Evolutionary conservation across 35 echinoderm and acorn worm species (phyloP).

Genomic region (Ophioderma brevispina): DNA sequence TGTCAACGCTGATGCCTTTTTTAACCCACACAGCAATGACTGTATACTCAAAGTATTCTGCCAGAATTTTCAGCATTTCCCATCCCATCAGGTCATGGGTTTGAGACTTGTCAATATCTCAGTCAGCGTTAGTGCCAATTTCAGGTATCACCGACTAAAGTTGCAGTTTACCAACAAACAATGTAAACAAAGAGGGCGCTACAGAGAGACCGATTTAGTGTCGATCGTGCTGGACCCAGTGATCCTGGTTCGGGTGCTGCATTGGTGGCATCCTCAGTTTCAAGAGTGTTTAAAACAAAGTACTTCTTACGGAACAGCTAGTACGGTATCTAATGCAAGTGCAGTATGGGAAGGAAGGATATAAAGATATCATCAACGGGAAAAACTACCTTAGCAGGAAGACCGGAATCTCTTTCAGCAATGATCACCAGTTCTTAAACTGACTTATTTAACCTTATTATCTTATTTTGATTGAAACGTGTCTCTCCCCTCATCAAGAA

Average conservation of each 20-base stretch:
- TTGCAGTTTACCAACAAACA: neutral
- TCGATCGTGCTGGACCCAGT: neutral
- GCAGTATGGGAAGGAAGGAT: neutral
- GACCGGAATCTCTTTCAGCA: too few relatives aligned
- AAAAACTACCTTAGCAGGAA: too few relatives aligned
- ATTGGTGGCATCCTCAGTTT: slow-evolving; percentile 6
- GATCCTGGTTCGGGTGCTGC: neutral
- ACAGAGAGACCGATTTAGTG: neutral
- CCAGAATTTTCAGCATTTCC: slow-evolving; percentile 1
- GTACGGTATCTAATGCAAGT: neutral
- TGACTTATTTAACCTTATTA: too few relatives aligned
- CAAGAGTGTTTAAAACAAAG: neutral
- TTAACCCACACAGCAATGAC: neutral
- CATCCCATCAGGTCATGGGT: neutral
- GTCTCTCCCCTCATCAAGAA: too few relatives aligned
- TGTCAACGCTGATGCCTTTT: neutral
- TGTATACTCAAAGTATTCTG: neutral
- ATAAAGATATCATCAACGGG: too few relatives aligned
- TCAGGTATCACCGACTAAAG: neutral
- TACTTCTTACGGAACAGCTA: neutral
- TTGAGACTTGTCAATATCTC: neutral
- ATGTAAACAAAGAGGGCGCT: neutral
- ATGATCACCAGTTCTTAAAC: too few relatives aligned
- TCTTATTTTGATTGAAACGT: too few relatives aligned
- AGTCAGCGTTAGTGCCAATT: neutral